A percentile compares a stretch with the other conserved stretches of the same genome.
Conservation (phyloP, 2,797 vertebrate genomes). For the Pagetopsis macropterus region DNA sequence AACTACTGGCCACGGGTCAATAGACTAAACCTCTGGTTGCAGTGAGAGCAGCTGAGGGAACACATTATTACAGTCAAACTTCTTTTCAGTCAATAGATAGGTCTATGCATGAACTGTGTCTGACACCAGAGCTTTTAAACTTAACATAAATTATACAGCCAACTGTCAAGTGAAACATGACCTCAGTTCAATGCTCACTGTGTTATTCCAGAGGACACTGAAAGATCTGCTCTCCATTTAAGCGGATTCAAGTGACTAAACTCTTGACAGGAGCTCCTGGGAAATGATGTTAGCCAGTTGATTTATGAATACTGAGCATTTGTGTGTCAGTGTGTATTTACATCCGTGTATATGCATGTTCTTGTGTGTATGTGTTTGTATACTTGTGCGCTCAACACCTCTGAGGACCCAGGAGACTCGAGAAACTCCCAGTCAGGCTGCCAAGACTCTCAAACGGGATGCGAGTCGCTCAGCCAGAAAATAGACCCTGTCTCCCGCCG, state of each 20-base stretch:
- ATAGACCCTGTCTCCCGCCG: slow-evolving; percentile 56
- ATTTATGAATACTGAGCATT: slow-evolving; percentile 74
- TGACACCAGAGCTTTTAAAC: slow-evolving; percentile 79
- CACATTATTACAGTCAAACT: slow-evolving; percentile 63
- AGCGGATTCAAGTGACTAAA: slow-evolving; percentile 73
- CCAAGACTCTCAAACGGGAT: slow-evolving; percentile 79
- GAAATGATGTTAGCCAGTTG: slow-evolving; percentile 62
- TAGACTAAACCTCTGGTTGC: slow-evolving; percentile 12
- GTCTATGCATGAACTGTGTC: slow-evolving; percentile 78
- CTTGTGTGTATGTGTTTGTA: slow-evolving; percentile 31
- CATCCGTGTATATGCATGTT: slow-evolving; percentile 37
- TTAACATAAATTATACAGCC: slow-evolving; percentile 84
- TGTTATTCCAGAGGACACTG: slow-evolving; percentile 73
- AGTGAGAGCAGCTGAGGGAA: slow-evolving; percentile 28
- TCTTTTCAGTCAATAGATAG: slow-evolving; percentile 51
- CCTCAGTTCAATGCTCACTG: slow-evolving; percentile 72
- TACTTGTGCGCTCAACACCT: slow-evolving; percentile 49
- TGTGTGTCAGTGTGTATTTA: slow-evolving; percentile 42
- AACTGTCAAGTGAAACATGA: slow-evolving; percentile 81
- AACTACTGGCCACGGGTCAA: slow-evolving; percentile 8
- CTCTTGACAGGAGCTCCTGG: slow-evolving; percentile 68
- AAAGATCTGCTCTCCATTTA: slow-evolving; percentile 65
- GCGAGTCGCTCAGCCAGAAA: slow-evolving; percentile 76
- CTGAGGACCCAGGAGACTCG: slow-evolving; percentile 61
- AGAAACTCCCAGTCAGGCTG: slow-evolving; percentile 71